A percentile compares a stretch with the other conserved stretches of the same genome.
phyloP scores from a whole-genome alignment of 2,888 invertebrate genomes.

The Icerya purchasi region DNA sequence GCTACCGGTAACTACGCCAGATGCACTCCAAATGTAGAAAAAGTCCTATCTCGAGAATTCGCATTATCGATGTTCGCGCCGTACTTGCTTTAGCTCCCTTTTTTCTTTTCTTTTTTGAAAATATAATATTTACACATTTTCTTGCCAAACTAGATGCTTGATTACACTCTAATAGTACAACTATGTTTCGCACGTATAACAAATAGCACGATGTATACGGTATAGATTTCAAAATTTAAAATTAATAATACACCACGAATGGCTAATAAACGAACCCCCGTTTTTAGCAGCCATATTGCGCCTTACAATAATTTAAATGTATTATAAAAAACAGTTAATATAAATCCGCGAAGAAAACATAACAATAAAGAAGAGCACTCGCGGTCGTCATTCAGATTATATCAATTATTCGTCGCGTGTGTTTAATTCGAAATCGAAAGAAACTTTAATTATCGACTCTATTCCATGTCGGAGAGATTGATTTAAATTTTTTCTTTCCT shows the following conservation, averaged over 20 bases:
- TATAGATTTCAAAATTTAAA: background rate
- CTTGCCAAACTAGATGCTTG: too few species aligned
- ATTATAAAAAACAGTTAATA: background rate
- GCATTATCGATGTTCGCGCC: conserved; percentile 45
- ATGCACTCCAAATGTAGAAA: conserved; percentile 50
- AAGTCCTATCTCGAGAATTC: conserved; percentile 50
- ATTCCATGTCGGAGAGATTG: too few species aligned
- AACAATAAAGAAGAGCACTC: background rate
- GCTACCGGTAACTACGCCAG: conserved; percentile 37
- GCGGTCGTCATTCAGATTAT: too few species aligned
- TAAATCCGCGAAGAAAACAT: background rate
- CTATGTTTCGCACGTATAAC: background rate
- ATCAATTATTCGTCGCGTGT: too few species aligned
- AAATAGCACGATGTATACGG: background rate
- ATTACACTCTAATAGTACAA: conserved; percentile 7
- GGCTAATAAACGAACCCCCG: conserved; percentile 2
- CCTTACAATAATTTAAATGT: background rate
- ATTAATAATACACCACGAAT: background rate
- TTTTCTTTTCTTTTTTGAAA: too few species aligned
- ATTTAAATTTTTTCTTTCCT: too few species aligned
- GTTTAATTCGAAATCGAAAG: too few species aligned
- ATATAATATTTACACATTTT: too few species aligned
- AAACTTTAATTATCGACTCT: too few species aligned
- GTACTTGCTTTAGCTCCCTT: conserved; percentile 77
- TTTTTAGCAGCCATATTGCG: conserved; percentile 8